A percentile compares a stretch with the other conserved stretches of the same genome.
Conservation (phyloP, 2,113 vertebrate genomes). For the Cyanocitta stelleri region DNA sequence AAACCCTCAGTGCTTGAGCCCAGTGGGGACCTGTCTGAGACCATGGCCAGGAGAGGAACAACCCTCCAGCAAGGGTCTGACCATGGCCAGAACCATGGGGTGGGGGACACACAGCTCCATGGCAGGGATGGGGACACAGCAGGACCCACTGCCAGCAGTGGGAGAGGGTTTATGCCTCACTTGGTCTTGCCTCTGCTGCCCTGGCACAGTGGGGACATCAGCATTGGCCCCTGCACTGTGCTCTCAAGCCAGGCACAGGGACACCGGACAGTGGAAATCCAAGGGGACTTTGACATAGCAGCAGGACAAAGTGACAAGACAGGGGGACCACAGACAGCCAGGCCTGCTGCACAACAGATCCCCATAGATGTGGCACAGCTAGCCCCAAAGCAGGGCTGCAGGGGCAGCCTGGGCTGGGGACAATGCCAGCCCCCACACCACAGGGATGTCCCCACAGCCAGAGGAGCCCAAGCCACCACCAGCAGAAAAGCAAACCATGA, state of each 20-base stretch:
- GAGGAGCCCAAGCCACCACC: background rate
- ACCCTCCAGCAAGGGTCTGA: background rate
- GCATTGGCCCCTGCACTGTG: accelerated
- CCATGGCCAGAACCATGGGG: accelerated
- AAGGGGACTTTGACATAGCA: accelerated
- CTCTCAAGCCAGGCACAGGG: background rate
- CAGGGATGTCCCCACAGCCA: background rate
- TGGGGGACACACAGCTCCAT: background rate
- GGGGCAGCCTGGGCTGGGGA: background rate
- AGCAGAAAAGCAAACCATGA: background rate
- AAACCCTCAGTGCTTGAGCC: background rate
- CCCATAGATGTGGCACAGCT: accelerated
- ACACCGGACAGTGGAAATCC: accelerated
- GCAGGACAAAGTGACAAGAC: background rate
- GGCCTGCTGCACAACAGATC: background rate
- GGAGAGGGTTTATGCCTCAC: background rate
- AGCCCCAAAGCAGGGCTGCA: background rate
- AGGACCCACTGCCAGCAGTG: background rate
- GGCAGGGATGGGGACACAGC: accelerated
- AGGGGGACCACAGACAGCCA: background rate
- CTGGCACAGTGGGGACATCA: background rate
- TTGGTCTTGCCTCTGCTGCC: background rate
- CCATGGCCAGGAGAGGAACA: background rate
- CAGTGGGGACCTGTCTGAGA: background rate
- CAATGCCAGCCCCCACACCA: background rate